Evolutionary conservation across 2,888 invertebrate genomes (phyloP).

Genomic region (Schrankia costaestrigalis): DNA sequence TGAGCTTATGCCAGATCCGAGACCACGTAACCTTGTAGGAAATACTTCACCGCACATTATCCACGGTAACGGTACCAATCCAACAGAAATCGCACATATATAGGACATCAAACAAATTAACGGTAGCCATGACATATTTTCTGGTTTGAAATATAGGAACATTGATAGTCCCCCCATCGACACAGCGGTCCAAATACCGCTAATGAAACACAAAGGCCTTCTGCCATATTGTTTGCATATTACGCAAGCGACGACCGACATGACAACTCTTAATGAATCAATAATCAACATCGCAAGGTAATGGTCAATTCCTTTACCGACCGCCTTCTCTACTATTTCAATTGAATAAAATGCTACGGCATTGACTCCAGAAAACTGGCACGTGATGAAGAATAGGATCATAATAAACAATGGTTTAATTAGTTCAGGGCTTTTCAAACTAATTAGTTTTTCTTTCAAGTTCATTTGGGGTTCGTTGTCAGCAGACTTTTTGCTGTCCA

Average conservation of each 20-base stretch:
- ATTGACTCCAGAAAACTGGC: constrained; percentile 86
- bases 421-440: constrained; percentile 71
- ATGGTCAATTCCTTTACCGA: constrained; percentile 81
- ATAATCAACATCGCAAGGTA: constrained; percentile 84
- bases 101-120: constrained; percentile 78
- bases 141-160: constrained; percentile 61
- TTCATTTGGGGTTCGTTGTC: constrained; percentile 52
- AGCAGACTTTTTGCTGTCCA: constrained; percentile 61
- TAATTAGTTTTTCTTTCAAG: constrained; percentile 53
- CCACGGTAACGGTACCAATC: constrained; percentile 86
- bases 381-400: constrained; percentile 83
- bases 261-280: constrained; percentile 82
- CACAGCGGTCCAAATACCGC: constrained; percentile 82
- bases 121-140: constrained; percentile 72
- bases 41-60: constrained; percentile 88
- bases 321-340: constrained; percentile 80
- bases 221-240: constrained; percentile 82
- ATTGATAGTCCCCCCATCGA: constrained; percentile 81
- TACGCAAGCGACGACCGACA: constrained; percentile 83
- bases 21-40: constrained; percentile 81
- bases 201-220: constrained; percentile 83
- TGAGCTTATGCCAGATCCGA: constrained; percentile 84
- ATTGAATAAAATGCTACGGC: constrained; percentile 87
- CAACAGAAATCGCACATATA: constrained; percentile 81
- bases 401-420: constrained; percentile 82